phyloP scores from a whole-genome alignment of 1,140 invertebrate species.

The Venustaconcha ellipsiformis region DNA sequence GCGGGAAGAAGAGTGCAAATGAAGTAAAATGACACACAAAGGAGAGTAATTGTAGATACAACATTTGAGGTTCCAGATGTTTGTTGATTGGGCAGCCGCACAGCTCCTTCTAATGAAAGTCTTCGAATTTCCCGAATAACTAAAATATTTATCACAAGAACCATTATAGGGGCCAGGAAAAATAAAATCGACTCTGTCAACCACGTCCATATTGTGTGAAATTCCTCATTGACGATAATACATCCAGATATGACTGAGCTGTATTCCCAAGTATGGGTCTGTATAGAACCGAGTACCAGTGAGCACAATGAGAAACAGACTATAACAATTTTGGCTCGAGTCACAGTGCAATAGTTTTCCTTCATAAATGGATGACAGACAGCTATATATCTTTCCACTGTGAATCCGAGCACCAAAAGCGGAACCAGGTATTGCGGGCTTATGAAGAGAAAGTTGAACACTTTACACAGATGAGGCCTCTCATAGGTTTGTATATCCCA shows the following conservation, averaged over 20 bases:
- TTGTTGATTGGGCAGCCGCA: slow-evolving; percentile 18
- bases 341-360: slow-evolving; percentile 57
- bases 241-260: slow-evolving; percentile 11
- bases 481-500: slow-evolving; percentile 54
- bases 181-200: slow-evolving; percentile 62
- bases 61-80: slow-evolving; percentile 28
- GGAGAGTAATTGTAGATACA: slow-evolving; percentile 62
- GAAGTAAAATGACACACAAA: slow-evolving; percentile 66
- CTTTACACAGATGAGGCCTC: slow-evolving; percentile 46
- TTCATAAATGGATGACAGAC: slow-evolving; percentile 90
- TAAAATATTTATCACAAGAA: slow-evolving; percentile 62
- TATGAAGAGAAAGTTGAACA: slow-evolving; percentile 53
- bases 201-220: slow-evolving; percentile 62
- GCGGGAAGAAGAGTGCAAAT: slow-evolving; percentile 64
- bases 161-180: slow-evolving; percentile 53
- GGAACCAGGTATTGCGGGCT: slow-evolving; percentile 63
- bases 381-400: slow-evolving; percentile 93
- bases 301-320: slow-evolving; percentile 36
- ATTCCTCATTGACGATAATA: slow-evolving; percentile 14
- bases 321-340: slow-evolving; percentile 45
- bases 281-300: slow-evolving; percentile 40
- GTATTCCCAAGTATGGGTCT: slow-evolving; percentile 47
- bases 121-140: slow-evolving; percentile 61
- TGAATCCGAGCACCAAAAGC: slow-evolving; percentile 78
- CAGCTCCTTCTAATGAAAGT: slow-evolving; percentile 48